Conservation (phyloP, 2,797 vertebrate species). For the Myotis myotis region DNA sequence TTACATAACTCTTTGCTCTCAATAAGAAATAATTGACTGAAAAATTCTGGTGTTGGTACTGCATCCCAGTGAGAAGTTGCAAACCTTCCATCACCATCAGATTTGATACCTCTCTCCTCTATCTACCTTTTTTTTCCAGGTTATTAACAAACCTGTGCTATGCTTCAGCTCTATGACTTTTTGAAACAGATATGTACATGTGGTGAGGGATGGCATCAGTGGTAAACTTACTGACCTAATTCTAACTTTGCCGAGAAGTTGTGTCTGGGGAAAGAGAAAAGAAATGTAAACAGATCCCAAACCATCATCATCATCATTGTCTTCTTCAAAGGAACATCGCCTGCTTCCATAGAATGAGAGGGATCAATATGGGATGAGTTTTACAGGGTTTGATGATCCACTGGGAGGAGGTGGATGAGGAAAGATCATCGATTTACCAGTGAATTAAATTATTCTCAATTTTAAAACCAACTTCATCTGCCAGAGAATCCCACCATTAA, state of each 20-base stretch:
- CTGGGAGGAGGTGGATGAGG: neutral
- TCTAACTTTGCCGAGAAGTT: neutral
- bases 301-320: neutral
- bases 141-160: neutral
- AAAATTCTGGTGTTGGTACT: neutral
- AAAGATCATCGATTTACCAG: neutral
- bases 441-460: neutral
- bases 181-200: neutral
- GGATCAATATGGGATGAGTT: neutral
- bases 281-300: neutral
- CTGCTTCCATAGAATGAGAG: neutral
- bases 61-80: conserved; percentile 18
- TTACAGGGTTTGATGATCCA: neutral
- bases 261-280: neutral
- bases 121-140: neutral
- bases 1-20: conserved; percentile 29
- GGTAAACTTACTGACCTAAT: neutral
- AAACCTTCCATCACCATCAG: neutral
- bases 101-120: neutral
- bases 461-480: neutral
- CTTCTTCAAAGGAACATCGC: neutral
- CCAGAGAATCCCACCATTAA: neutral
- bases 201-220: neutral
- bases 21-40: neutral
- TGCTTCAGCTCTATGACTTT: neutral